Base-by-base conservation (phyloP, 2,888 invertebrate species). In the Adela reaumurella region DNA sequence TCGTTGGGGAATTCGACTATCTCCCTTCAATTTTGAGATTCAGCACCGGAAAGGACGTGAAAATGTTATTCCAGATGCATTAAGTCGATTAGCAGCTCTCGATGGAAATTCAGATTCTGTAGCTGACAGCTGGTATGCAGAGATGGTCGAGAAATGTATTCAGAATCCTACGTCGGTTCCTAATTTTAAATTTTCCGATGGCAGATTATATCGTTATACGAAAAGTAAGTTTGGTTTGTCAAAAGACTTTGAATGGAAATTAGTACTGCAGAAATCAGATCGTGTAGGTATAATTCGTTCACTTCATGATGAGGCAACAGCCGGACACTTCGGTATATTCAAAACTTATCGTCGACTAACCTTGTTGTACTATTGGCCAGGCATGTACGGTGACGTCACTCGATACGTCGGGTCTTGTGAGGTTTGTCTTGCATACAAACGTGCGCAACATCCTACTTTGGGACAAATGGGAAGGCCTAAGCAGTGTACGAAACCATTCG, bases 391-490 rank as follows among this genome's bases (percentile, higher is more conserved):
- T 1, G 57, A 57, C 43, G 54, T 56, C 1, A 50, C 46, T 2
- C 49, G 51, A 1, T 55, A 49, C 24, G 50, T 52, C 6, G 43
- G 6, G 35, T 46, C 50, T 2, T 57, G 56, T 47, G 51, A 51
- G 14, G 50, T 8, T 1, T 56, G 56, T 51, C 18, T 47, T 1
- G 19, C 54, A 4, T 48, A 55, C 24, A 56, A 55, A 46, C 19
- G 8, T 2, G 49, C 43, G 8, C 54, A 45, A 43, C 55, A 52
- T 20, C 28, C 14, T 6, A 56, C 49, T 10, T 46, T 50, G 16
- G 59, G 56, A 1, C 45, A 44, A 50, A 58, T 57, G 57, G 57
- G 53, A 19, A 48, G 50, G 14, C 59, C 54, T 5, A 58, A 57
- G 44, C 20, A 51, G 0, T 58, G 52, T 46, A 54, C 19, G 28